These are phyloP conservation scores for Metellina segmentata DNA, from an alignment of 2,888 invertebrate genomes.

Conservation along the genomic window DNA sequence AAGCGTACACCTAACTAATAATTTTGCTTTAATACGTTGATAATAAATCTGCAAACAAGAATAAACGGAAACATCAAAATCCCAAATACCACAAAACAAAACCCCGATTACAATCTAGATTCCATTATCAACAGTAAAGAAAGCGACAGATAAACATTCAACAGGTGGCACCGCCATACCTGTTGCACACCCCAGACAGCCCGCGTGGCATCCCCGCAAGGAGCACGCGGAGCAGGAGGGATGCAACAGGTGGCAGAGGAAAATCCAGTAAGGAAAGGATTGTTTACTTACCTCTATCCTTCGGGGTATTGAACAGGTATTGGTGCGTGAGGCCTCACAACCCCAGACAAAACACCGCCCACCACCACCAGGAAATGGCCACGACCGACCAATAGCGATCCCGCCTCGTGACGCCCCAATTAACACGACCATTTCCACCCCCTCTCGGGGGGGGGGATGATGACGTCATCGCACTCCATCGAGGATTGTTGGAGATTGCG, in stretches of 20 bases:
- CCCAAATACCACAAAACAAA: too few species aligned
- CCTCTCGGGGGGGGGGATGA: background rate
- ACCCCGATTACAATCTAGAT: too few species aligned
- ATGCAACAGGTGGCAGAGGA: background rate
- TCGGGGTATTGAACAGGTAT: slow-evolving; percentile 65
- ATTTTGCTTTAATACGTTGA: too few species aligned
- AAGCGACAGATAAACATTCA: too few species aligned
- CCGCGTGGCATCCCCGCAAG: background rate
- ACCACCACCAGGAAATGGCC: slow-evolving; percentile 56
- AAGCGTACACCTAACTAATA: too few species aligned
- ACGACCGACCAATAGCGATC: slow-evolving; percentile 43
- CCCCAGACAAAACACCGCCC: slow-evolving; percentile 49
- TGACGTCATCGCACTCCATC: slow-evolving; percentile 44
- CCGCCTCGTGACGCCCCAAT: slow-evolving; percentile 64
- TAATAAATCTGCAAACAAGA: too few species aligned
- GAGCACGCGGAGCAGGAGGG: slow-evolving; percentile 1
- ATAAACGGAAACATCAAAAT: too few species aligned
- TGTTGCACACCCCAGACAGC: background rate
- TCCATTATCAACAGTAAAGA: too few species aligned
- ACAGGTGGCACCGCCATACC: background rate
- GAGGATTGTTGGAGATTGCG: slow-evolving; percentile 12
- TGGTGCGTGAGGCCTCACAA: slow-evolving; percentile 51
- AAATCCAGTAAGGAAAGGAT: slow-evolving; percentile 67
- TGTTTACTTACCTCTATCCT: slow-evolving; percentile 73
- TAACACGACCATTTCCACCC: slow-evolving; percentile 24